A percentile compares a stretch with the other conserved stretches of the same genome.
Evolutionary conservation across 2,113 vertebrate species (phyloP).

Genomic region (Pygoscelis antarcticus): DNA sequence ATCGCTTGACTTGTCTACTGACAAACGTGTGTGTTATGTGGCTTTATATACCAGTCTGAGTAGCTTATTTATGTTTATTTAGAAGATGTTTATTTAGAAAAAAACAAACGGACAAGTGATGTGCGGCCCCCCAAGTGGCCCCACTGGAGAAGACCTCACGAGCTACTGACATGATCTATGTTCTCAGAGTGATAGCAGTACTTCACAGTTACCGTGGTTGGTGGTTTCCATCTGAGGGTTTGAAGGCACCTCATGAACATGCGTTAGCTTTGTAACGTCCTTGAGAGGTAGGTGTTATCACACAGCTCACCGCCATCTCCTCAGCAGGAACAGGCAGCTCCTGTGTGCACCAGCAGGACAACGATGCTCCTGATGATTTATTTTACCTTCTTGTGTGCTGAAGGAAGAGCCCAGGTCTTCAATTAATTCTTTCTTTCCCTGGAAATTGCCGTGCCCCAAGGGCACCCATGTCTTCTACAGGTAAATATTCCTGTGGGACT

Average conservation of each 20-base stretch:
- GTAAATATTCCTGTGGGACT: background rate
- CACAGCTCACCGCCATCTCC: fast-evolving
- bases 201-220: fast-evolving
- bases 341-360: background rate
- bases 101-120: background rate
- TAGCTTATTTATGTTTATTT: background rate
- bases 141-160: fast-evolving
- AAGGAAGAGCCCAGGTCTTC: background rate
- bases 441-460: background rate
- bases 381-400: background rate
- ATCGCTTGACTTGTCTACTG: background rate
- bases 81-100: background rate
- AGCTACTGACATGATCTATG: background rate
- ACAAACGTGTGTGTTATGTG: background rate
- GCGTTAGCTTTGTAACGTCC: background rate
- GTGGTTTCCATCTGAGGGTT: background rate
- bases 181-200: background rate
- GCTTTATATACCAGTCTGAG: background rate
- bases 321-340: background rate
- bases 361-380: fast-evolving
- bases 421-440: background rate
- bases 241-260: background rate
- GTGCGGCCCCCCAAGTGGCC: background rate
- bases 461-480: background rate
- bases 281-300: background rate